phyloP scores from a whole-genome alignment of 1,140 invertebrate genomes.

The Drosophila bifasciata region DNA sequence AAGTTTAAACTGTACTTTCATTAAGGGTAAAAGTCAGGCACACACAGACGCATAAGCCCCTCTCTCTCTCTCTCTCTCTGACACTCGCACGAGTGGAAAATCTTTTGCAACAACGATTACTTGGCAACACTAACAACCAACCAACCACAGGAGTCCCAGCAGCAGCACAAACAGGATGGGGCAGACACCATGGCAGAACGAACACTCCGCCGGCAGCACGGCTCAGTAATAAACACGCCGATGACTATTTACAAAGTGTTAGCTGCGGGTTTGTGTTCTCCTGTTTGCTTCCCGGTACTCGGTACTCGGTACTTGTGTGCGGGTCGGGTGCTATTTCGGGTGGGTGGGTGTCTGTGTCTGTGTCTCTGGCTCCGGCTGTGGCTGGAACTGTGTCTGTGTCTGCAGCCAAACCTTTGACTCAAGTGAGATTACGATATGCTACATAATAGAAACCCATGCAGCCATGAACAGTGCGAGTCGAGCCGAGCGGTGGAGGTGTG shows the following conservation, averaged over 20 bases:
- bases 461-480: conserved; percentile 38
- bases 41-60: conserved; percentile 1
- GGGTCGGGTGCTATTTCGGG: conserved; percentile 15
- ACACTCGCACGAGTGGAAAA: conserved; percentile 6
- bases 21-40: conserved; percentile 45
- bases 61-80: background rate
- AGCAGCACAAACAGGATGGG: conserved; percentile 15
- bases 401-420: conserved; percentile 74
- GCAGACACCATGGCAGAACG: conserved; percentile 36
- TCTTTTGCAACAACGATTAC: conserved; percentile 51
- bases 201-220: conserved; percentile 10
- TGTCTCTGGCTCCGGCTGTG: conserved; percentile 39
- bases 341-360: conserved; percentile 43
- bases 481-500: conserved; percentile 16
- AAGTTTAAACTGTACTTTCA: conserved; percentile 54
- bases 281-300: conserved; percentile 12
- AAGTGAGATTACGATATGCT: conserved; percentile 73
- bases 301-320: conserved; percentile 2
- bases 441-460: conserved; percentile 69
- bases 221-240: conserved; percentile 69
- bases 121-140: conserved; percentile 41
- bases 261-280: conserved; percentile 29
- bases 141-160: conserved; percentile 32
- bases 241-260: conserved; percentile 70
- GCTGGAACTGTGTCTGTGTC: conserved; percentile 31